Evolutionary conservation across 1,140 invertebrate species (phyloP), one percentile per base, ranked within the genome.

Genomic region (Panulirus ornatus): DNA sequence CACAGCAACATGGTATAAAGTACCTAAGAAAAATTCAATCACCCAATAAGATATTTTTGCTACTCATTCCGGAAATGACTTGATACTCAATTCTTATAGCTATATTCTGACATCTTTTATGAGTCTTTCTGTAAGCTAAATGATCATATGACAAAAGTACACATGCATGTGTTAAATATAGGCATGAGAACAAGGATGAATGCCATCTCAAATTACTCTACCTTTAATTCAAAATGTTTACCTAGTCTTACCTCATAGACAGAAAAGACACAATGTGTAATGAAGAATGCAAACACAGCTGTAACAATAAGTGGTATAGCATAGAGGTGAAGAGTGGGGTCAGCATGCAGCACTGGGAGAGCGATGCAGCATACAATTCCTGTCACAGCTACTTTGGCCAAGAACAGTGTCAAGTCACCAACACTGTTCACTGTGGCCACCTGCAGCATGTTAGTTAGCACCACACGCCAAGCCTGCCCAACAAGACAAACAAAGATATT

Each of bases 401-500:
- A 93, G 94, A 99, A 97, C 91, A 99, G 96, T 6, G 99, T 94
- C 93, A 99, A 98, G 93, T 98, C 97, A 84, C 89, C 94, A 94
- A 97, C 97, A 95, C 98, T 98, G 93, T 98, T 97, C 16, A 99
- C 93, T 2, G 99, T 97, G 14, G 98, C 95, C 3, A 98, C 97
- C 92, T 98, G 95, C 42, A 97, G 63, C 71, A 90, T 88, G 88
- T 90, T 92, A 2, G 84, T 84, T 38, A 91, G 58, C 27, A 91
- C 78, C 27, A 88, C 86, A 38, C 75, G 79, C 71, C 82, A 91
- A 34, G 91, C 85, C 83, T 91, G 88, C 66, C 30, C 51, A 51
- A 34, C 73, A 11, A 27, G 14, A 75, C 38, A 75, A 1, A 82
- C 22, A 66, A 16, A 34, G 16, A 30, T 16, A 82, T 11, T 82